phyloP scores from a whole-genome alignment of 2,797 vertebrate genomes.

The Myioborus melanocephalus region DNA sequence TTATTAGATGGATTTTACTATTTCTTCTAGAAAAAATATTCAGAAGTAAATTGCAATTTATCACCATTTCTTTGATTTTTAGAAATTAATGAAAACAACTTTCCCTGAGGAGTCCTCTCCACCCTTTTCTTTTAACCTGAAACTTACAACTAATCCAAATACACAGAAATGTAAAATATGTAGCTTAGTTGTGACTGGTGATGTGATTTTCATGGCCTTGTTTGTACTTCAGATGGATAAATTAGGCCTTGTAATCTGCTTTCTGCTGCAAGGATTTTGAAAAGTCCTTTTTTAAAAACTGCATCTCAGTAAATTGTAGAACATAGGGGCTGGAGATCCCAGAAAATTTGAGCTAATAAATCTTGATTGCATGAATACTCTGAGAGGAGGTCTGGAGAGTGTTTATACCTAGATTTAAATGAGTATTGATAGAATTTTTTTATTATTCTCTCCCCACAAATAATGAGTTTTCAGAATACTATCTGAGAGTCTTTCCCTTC shows the following conservation, averaged over 20 bases:
- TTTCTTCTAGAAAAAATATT: not conserved
- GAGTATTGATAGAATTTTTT: not conserved
- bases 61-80: not conserved
- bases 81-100: not conserved
- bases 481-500: not conserved
- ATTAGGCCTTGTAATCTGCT: not conserved
- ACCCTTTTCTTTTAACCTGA: not conserved
- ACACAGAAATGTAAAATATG: not conserved
- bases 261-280: slow-evolving; percentile 1
- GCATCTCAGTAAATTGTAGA: not conserved
- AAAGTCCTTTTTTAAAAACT: not conserved
- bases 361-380: not conserved
- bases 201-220: not conserved
- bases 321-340: not conserved
- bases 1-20: not conserved
- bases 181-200: not conserved
- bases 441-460: not conserved
- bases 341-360: not conserved
- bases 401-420: not conserved
- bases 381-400: not conserved
- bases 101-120: not conserved
- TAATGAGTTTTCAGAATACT: not conserved
- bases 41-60: not conserved
- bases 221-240: not conserved
- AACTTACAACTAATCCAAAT: not conserved